Base-by-base conservation (phyloP, 2,113 vertebrate genomes). In the Cyprichromis sp. region DNA sequence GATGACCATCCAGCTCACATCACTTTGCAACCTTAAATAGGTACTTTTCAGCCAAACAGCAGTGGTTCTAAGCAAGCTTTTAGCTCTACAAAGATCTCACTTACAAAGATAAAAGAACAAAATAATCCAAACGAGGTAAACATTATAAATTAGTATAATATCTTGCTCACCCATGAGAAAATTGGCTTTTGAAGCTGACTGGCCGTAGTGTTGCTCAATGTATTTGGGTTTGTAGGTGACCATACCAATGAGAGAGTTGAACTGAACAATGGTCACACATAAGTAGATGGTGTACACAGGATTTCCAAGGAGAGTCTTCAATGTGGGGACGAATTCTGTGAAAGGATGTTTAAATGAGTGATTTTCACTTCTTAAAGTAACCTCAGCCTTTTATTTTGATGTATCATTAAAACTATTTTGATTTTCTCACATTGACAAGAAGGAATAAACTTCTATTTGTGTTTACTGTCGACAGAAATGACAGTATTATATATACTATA, bases 151-250 rank as follows among this genome's bases (percentile, higher is more conserved):
- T 21, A 68, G 63, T 5, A 50, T 78, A 61, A 47, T 4, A 38
- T 14, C 55, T 17, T 79, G 85, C 95, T 89, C 94, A 99, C 98
- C 98, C 86, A 99, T 99, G 17, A 99, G 93, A 89, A 99, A 98
- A 96, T 99, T 99, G 24, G 97, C 97, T 91, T 96, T 98, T 10
- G 97, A 97, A 16, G 98, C 96, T 1, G 98, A 97, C 94, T 98
- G 97, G 4, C 98, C 97, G 5, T 98, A 99, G 81, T 99, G 98
- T 29, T 99, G 98, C 61, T 99, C 98, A 8, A 99, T 99, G 87
- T 98, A 99, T 89, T 99, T 99, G 5, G 98, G 97, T 87, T 99
- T 99, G 87, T 98, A 99, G 2, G 98, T 99, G 82, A 99, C 97
- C 97, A 99, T 98, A 79, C 98, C 98, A 80, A 99, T 98, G 78